Base-by-base conservation (phyloP, 2,797 vertebrate genomes). In the Tokudaia tokunoshimensis region DNA sequence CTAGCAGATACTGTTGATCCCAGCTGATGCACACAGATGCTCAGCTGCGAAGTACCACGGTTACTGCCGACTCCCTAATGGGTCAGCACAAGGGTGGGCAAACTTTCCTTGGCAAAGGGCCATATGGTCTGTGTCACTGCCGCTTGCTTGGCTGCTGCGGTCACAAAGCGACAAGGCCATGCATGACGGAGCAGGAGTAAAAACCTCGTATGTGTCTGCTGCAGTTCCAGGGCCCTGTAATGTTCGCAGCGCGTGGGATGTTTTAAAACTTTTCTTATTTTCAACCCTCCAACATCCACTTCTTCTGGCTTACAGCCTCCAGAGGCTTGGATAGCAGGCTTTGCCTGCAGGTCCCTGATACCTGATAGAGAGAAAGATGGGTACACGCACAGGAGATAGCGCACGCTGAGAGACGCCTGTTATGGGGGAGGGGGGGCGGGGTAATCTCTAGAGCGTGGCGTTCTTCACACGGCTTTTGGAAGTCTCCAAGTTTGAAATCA, bases 71-170 rank as follows among this genome's bases (percentile, higher is more conserved):
- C 76, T 87, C 63, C 44, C 76, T 65, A 74, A 55, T 34, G 72
- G 55, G 34, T 67, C 22, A 34, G 70, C 14, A 44, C 12, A 83
- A 65, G 61, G 76, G n/a, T 34, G 20, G 93, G 81, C 72, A 72
- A 41, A 65, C 20, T 47, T 47, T 89, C 84, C 84, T 44, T 89
- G 94, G 72, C 83, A 37, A 47, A 92, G 94, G 44, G 63, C 74
- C 61, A 29, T 59, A 14, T 37, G 86, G 86, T 70, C 81, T 59
- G 37, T 91, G 86, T 94, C 82, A 31, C 15, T 37, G 67, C 50
- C 0, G 52, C 5, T 63, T 31, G 5, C 44, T 50, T 47, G 9
- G 61, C 67, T 29, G 14, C 22, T 13, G 17, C 0, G 1, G 72
- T 24, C 11, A 59, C 65, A 19, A 9, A 47, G 74, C 57, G 59